These are phyloP conservation scores for Bilobella aurantiaca DNA, from an alignment of 1,140 invertebrate genomes.

Conservation along the genomic window DNA sequence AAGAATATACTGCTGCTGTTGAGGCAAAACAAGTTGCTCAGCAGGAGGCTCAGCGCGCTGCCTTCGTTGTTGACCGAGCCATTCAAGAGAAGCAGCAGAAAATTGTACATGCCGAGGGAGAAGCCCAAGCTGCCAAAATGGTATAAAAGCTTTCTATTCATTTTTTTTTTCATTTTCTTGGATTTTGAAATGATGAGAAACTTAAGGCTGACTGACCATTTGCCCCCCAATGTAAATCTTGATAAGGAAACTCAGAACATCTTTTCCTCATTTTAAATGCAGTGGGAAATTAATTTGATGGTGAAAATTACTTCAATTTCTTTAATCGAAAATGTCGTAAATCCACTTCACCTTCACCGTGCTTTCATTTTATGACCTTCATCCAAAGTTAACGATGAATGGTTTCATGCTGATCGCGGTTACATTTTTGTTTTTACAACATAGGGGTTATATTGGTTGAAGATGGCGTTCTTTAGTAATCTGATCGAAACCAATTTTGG, in stretches of 20 bases:
- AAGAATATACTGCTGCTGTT: conserved; percentile 98
- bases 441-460: conserved; percentile 4
- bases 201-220: conserved; percentile 14
- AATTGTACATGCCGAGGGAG: conserved; percentile 98
- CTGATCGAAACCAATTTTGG: conserved; percentile 22
- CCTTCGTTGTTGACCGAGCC: conserved; percentile 94
- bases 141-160: conserved; percentile 47
- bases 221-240: conserved; percentile 32
- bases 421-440: neutral
- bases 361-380: too few relatives aligned
- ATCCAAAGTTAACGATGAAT: neutral
- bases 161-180: neutral
- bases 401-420: neutral
- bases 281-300: conserved; percentile 14
- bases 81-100: conserved; percentile 98
- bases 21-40: conserved; percentile 98
- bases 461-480: conserved; percentile 35
- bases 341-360: too few relatives aligned
- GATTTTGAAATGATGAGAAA: conserved; percentile 26
- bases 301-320: conserved; percentile 10
- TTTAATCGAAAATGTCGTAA: too few relatives aligned
- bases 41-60: conserved; percentile 96
- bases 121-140: conserved; percentile 96
- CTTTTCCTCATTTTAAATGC: conserved; percentile 29
- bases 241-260: conserved; percentile 17